Conservation (phyloP, 2,888 invertebrate species). For the Ceramica pisi region DNA sequence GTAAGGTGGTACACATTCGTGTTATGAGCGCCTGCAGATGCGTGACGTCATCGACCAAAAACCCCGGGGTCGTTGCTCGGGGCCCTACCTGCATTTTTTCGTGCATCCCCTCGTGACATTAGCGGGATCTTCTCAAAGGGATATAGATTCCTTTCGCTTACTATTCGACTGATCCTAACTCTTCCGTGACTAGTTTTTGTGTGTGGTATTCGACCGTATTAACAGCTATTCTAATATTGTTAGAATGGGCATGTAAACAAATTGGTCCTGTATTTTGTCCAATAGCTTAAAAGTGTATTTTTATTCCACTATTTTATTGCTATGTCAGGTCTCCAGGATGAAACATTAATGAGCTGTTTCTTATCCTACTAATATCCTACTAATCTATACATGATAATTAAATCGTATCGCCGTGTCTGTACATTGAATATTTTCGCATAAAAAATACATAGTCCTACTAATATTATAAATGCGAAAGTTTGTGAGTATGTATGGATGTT, state of each 20-base stretch:
- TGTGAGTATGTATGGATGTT: too few relatives aligned
- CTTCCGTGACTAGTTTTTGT: slow-evolving; percentile 58
- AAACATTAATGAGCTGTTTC: not conserved
- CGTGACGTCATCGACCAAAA: slow-evolving; percentile 85
- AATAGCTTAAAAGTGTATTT: not conserved
- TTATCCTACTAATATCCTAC: too few relatives aligned
- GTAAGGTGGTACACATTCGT: slow-evolving; percentile 69
- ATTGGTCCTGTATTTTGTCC: slow-evolving; percentile 16
- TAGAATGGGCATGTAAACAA: slow-evolving; percentile 20
- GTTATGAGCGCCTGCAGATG: slow-evolving; percentile 71
- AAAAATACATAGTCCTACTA: too few relatives aligned
- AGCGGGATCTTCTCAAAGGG: slow-evolving; percentile 78
- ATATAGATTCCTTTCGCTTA: slow-evolving; percentile 72
- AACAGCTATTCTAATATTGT: slow-evolving; percentile 41
- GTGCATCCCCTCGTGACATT: slow-evolving; percentile 85
- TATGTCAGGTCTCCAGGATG: not conserved
- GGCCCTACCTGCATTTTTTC: slow-evolving; percentile 90
- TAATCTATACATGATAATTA: too few relatives aligned
- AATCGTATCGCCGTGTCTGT: too few relatives aligned
- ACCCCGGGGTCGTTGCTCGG: slow-evolving; percentile 87
- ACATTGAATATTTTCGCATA: too few relatives aligned
- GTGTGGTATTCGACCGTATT: slow-evolving; percentile 33
- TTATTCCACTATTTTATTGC: not conserved
- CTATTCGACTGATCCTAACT: slow-evolving; percentile 55
- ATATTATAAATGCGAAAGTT: too few relatives aligned